A percentile compares a stretch with the other conserved stretches of the same genome.
Evolutionary conservation across 2,888 invertebrate species (phyloP).

Genomic region (Megalurothrips usitatus): DNA sequence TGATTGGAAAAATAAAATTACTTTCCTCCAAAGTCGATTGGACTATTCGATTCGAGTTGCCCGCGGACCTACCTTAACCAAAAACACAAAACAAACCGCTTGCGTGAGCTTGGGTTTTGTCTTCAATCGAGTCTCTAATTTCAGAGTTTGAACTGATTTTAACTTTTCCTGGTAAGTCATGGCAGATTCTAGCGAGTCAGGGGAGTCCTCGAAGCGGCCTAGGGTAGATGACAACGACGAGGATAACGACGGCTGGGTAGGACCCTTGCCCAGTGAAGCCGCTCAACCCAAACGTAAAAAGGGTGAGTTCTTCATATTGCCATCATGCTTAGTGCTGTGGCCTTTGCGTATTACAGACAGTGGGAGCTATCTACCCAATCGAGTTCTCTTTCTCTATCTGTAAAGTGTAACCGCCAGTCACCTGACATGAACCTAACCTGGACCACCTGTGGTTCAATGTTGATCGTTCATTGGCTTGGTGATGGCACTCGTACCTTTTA

Average conservation of each 20-base stretch:
- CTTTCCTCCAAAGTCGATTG: no score
- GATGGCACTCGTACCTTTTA: not conserved
- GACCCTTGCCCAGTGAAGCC: not conserved
- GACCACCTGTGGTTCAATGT: no score
- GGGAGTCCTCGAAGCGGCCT: not conserved
- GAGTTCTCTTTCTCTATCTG: not conserved
- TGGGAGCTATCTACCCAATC: not conserved
- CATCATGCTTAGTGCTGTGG: no score
- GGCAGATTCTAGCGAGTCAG: not conserved
- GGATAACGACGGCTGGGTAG: not conserved
- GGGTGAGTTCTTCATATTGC: not conserved
- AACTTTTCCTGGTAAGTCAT: not conserved
- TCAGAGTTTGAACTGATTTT: no score
- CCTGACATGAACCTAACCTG: not conserved
- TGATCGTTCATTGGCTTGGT: no score
- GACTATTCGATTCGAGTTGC: no score
- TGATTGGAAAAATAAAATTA: no score
- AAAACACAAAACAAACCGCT: no score
- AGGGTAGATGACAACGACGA: not conserved
- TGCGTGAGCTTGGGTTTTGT: no score
- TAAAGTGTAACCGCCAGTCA: not conserved
- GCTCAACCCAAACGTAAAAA: constrained; percentile 11
- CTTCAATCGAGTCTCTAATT: no score
- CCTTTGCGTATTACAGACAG: no score
- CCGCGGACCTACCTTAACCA: no score